These are phyloP conservation scores for Cygnus atratus DNA, from an alignment of 2,113 vertebrate genomes.

Conservation along the genomic window DNA sequence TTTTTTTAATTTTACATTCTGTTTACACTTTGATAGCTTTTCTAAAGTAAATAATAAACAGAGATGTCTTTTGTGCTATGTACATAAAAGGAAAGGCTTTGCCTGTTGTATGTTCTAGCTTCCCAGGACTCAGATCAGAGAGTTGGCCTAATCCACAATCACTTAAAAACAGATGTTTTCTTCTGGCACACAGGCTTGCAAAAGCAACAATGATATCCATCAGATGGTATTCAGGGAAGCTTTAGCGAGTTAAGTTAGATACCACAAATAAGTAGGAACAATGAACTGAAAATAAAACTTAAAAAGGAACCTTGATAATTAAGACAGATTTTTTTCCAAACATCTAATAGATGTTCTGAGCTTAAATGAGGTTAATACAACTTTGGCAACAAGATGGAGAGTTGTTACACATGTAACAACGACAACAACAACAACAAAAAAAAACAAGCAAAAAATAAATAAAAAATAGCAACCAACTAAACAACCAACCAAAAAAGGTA, in stretches of 20 bases:
- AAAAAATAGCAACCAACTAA: too few relatives aligned
- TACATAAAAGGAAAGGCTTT: slow-evolving; percentile 34
- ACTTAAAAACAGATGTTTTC: slow-evolving; percentile 60
- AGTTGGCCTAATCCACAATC: slow-evolving; percentile 37
- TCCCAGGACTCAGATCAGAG: slow-evolving; percentile 48
- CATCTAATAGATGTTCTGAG: neutral
- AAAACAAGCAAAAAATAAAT: too few relatives aligned
- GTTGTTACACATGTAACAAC: neutral
- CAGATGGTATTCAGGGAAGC: slow-evolving; percentile 22
- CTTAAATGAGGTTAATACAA: slow-evolving; percentile 1
- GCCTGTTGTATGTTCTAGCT: neutral
- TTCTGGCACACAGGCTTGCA: slow-evolving; percentile 37
- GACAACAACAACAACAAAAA: neutral
- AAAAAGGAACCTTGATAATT: slow-evolving; percentile 1
- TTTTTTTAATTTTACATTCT: neutral
- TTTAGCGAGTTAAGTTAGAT: slow-evolving; percentile 22
- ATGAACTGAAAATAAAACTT: slow-evolving; percentile 24
- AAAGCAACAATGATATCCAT: slow-evolving; percentile 46
- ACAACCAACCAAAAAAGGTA: too few relatives aligned
- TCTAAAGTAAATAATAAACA: slow-evolving; percentile 47
- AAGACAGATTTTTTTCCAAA: neutral
- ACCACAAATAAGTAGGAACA: slow-evolving; percentile 8
- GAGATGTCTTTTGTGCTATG: slow-evolving; percentile 1
- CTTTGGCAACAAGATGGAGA: neutral
- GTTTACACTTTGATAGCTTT: slow-evolving; percentile 40